Percentiles rank a stretch among this genome's conserved stretches.
phyloP scores from a whole-genome alignment of 2,797 vertebrate genomes.

The Rhinoraja longicauda region DNA sequence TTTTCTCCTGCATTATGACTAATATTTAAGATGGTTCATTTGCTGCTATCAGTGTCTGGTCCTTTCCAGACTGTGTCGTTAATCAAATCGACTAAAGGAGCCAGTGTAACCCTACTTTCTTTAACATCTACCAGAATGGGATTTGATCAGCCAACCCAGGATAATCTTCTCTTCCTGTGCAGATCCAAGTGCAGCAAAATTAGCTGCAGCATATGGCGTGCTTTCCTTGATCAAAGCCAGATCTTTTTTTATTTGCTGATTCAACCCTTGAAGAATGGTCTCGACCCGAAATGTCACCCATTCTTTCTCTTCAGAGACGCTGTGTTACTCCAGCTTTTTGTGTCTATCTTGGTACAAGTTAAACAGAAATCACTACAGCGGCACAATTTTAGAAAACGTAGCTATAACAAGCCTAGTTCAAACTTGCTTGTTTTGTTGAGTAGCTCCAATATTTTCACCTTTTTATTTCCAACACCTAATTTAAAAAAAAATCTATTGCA shows the following conservation, averaged over 20 bases:
- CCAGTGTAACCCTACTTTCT: not conserved
- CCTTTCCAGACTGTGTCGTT: not conserved
- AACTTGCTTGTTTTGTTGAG: no score
- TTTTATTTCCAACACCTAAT: no score
- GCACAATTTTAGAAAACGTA: not conserved
- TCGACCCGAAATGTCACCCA: no score
- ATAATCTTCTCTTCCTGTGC: no score
- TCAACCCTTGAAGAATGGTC: not conserved
- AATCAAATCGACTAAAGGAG: not conserved
- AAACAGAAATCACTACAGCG: not conserved
- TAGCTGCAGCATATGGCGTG: no score
- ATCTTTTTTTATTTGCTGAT: not conserved
- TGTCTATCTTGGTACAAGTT: not conserved
- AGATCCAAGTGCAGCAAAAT: no score
- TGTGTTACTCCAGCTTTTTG: no score
- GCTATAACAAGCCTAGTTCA: not conserved
- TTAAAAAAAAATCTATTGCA: no score
- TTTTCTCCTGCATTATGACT: not conserved
- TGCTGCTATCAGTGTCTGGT: not conserved
- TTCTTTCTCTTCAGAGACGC: no score
- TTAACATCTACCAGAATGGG: not conserved
- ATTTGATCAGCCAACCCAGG: no score
- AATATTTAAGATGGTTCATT: constrained; percentile 8
- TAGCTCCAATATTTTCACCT: no score
- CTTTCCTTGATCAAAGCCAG: no score